Base-by-base conservation (phyloP, 2,888 invertebrate species). In the Drosophila planitibia region DNA sequence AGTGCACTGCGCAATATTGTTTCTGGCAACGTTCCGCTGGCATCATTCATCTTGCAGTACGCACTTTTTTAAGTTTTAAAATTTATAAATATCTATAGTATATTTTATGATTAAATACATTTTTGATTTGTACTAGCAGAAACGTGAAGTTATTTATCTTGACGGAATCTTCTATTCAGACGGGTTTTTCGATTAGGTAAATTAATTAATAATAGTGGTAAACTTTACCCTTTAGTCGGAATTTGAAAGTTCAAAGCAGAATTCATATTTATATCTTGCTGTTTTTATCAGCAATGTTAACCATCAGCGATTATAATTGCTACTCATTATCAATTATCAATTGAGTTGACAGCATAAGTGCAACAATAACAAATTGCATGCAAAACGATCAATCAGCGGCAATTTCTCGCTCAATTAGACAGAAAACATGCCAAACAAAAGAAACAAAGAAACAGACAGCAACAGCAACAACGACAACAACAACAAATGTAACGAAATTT, bases 341-440 rank as follows among this genome's bases (percentile, higher is more conserved):
- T 66, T 41, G 44, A 51, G 49, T 59, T 65, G 73, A 62, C 74
- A 72, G 72, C 63, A 47, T 19, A 68, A 63, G 62, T 52, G 35
- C 62, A 72, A 47, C 68, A 61, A 75, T 68, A 84, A 75, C 74
- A 82, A 86, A 87, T 90, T 79, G 82, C 83, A 84, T 84, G 91
- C 82, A 86, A 91, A 91, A 81, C 92, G 92, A 92, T 92, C 92
- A 92, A 92, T 92, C 92, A 92, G 83, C 92, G 83, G 87, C 91
- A 91, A 92, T 92, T 92, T 92, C 89, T 89, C 92, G 92, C 92
- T 92, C 92, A 92, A 92, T 92, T 92, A 92, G 92, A 91, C 92
- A 91, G 87, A 92, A 83, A 91, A 82, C 86, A 82, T 78, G 78
- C 76, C 80, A 85, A 82, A 82, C 72, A 76, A 80, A 70, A 70